These are phyloP conservation scores for Oreortyx pictus DNA, from an alignment of 2,797 vertebrate genomes.

Conservation along the genomic window DNA sequence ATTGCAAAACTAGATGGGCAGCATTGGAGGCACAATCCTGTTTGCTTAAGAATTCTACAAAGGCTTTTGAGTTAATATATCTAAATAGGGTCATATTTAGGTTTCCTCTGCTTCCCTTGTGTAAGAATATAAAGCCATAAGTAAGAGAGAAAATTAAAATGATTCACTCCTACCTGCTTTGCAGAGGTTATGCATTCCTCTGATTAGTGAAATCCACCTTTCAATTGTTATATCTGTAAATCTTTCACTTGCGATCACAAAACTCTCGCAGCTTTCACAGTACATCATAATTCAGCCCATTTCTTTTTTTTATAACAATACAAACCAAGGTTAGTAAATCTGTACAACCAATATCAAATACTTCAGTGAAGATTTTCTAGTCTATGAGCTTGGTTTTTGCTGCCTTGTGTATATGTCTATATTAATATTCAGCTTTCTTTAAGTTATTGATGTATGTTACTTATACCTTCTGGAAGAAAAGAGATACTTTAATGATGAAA, in stretches of 20 bases:
- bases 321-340: constrained; percentile 11
- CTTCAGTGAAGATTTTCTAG: constrained; percentile 53
- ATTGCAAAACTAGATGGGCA: constrained; percentile 92
- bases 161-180: constrained; percentile 62
- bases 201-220: constrained; percentile 61
- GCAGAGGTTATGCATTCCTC: constrained; percentile 55
- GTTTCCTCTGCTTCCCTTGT: constrained; percentile 75
- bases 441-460: constrained; percentile 71
- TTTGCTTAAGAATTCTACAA: constrained; percentile 92
- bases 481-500: constrained; percentile 52
- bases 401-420: constrained; percentile 59
- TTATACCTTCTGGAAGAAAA: constrained; percentile 50
- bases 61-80: constrained; percentile 89
- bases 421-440: constrained; percentile 67
- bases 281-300: constrained; percentile 27
- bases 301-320: constrained; percentile 28
- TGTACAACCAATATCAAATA: constrained; percentile 11
- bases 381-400: constrained; percentile 52
- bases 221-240: constrained; percentile 61
- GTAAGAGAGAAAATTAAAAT: constrained; percentile 60
- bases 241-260: constrained; percentile 50
- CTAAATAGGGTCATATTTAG: constrained; percentile 92
- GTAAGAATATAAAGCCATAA: constrained; percentile 49
- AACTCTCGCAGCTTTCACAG: constrained; percentile 21
- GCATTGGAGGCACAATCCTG: constrained; percentile 84